Base-by-base conservation (phyloP, 1,140 invertebrate species). In the Eupristina koningsbergeri region DNA sequence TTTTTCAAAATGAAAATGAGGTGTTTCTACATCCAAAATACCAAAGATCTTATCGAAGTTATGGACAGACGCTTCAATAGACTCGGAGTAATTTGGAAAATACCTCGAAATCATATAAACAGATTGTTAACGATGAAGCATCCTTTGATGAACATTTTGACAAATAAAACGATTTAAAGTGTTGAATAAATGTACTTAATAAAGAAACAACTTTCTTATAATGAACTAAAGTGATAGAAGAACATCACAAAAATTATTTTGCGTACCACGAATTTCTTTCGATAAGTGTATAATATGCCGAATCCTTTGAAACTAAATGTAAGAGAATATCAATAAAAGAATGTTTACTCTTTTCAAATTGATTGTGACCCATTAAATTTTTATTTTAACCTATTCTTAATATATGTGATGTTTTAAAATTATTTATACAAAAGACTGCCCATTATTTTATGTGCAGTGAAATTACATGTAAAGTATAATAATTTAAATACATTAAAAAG, bases 151-250 rank as follows among this genome's bases (percentile, higher is more conserved):
- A 81, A 41, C 61, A 78, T 79, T 83, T 53, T 77, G 36, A 77
- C 3, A 53, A 76, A 81, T 45, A 78, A 77, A 67, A 31, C 45
- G 11, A 84, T 84, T 64, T 13, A 47, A 41, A 80, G 76, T 80
- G 83, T 84, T 80, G 53, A 79, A 80, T 84, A 58, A 61, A 76
- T 84, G 78, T 84, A 80, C 83, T 84, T 84, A 84, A 80, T 80
- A 45, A 80, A 80, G 77, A 80, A 26, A 80, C 80, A 76, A 84
- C 61, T 80, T 80, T 84, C 83, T 39, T 84, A 80, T 34, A 22
- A 31, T 76, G 64, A 80, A 84, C 80, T 74, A 64, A 73, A 64
- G 78, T 74, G 61, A 80, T 76, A 75, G 13, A 79, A 39, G n/a
- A 80, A 50, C n/a, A 74, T 2, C 47, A 75, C 34, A 84, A 80